Evolutionary conservation across 2,888 invertebrate species (phyloP).

Genomic region (Hecatera dysodea): DNA sequence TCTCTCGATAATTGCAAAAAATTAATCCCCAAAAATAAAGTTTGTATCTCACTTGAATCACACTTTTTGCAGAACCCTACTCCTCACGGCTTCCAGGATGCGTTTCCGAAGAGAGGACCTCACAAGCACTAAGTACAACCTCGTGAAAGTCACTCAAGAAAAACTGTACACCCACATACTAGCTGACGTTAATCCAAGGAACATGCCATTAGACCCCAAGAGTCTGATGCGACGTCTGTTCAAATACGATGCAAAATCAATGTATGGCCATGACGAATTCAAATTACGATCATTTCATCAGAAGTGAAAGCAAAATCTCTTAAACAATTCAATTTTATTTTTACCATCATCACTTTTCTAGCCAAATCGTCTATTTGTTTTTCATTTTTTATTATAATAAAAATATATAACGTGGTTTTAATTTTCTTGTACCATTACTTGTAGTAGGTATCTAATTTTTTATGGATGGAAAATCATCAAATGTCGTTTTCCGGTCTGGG

Average conservation of each 20-base stretch:
- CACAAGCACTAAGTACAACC: conserved; percentile 41
- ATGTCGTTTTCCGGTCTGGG: too few relatives aligned
- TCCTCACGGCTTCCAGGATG: conserved; percentile 10
- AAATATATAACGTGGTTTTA: too few relatives aligned
- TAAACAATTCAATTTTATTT: neutral
- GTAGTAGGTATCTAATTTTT: too few relatives aligned
- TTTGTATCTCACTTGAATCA: neutral
- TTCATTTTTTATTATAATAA: too few relatives aligned
- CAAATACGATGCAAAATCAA: conserved; percentile 4
- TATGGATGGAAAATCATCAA: too few relatives aligned
- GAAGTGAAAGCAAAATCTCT: conserved; percentile 2
- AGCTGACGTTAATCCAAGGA: conserved; percentile 53
- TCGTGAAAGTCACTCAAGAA: conserved; percentile 29
- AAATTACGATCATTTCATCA: neutral
- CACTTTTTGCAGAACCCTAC: conserved; percentile 25
- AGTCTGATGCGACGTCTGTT: conserved; percentile 33
- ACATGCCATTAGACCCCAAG: conserved; percentile 33
- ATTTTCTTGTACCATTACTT: too few relatives aligned
- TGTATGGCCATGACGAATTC: conserved; percentile 3
- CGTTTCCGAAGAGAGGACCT: conserved; percentile 35
- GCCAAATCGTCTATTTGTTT: too few relatives aligned
- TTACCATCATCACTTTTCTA: neutral
- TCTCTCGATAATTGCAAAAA: neutral
- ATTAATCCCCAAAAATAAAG: neutral
- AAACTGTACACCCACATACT: conserved; percentile 44